A percentile compares a stretch with the other conserved stretches of the same genome.
phyloP scores from a whole-genome alignment of 2,888 invertebrate genomes.

The Leucania comma region DNA sequence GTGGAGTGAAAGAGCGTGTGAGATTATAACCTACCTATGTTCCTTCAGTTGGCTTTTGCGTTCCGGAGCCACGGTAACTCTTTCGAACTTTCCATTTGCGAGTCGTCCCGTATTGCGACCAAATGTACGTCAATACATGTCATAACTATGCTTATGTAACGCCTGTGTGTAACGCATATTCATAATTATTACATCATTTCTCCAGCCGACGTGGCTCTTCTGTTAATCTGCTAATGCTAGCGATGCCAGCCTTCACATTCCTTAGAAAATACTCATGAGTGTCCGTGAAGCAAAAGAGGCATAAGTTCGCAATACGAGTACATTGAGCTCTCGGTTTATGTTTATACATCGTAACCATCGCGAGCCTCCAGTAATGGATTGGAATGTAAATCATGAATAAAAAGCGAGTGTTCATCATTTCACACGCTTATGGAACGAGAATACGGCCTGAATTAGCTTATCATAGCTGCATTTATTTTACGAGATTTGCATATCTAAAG shows the following conservation, averaged over 20 bases:
- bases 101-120: no score
- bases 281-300: conserved; percentile 2
- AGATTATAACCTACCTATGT: no score
- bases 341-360: conserved; percentile 3
- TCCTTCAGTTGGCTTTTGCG: no score
- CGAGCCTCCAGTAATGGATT: conserved; percentile 40
- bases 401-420: neutral
- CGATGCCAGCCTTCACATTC: neutral
- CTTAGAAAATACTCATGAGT: neutral
- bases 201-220: neutral
- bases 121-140: no score
- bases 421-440: neutral
- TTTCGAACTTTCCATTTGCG: no score
- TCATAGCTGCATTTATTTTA: conserved; percentile 2
- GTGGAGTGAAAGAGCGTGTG: no score
- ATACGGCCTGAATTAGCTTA: conserved; percentile 4
- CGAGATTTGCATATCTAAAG: neutral
- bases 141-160: no score
- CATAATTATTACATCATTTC: neutral
- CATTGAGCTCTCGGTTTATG: conserved; percentile 19
- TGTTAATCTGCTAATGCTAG: conserved; percentile 31
- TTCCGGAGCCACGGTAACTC: no score
- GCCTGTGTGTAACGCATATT: no score
- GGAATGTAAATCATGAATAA: conserved; percentile 32
- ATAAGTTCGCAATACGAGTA: conserved; percentile 14